A percentile compares a stretch with the other conserved stretches of the same genome.
phyloP scores from a whole-genome alignment of 2,888 invertebrate genomes.

The Palloptera scutellata region DNA sequence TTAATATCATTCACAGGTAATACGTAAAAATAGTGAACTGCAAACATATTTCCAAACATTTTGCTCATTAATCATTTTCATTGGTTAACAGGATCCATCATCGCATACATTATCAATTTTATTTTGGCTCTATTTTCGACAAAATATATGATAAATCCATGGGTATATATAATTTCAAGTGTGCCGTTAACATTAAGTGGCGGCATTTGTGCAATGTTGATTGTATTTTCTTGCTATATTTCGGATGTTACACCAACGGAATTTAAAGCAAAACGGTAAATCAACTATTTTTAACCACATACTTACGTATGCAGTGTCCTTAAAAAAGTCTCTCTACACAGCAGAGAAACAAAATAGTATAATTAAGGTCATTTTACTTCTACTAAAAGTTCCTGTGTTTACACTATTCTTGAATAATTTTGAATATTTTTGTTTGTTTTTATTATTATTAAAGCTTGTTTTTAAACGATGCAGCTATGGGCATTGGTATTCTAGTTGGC shows the following conservation, averaged over 20 bases:
- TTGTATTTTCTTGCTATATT: slow-evolving; percentile 72
- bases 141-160: slow-evolving; percentile 51
- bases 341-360: too few species aligned
- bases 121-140: slow-evolving; percentile 46
- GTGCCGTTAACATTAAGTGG: slow-evolving; percentile 70
- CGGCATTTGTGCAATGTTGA: slow-evolving; percentile 70
- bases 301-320: too few species aligned
- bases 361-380: too few species aligned
- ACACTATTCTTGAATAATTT: too few species aligned
- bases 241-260: slow-evolving; percentile 71
- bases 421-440: background rate
- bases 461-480: slow-evolving; percentile 69
- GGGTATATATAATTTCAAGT: slow-evolving; percentile 65
- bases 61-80: background rate
- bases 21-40: background rate
- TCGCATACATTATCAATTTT: slow-evolving; percentile 44
- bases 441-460: slow-evolving; percentile 70
- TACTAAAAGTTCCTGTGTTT: too few species aligned
- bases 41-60: background rate
- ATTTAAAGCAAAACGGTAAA: slow-evolving; percentile 58
- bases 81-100: slow-evolving; percentile 49
- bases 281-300: background rate
- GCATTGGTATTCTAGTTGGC: slow-evolving; percentile 70
- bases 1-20: slow-evolving; percentile 70
- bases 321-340: too few species aligned